Evolutionary conservation across 1,140 invertebrate genomes (phyloP).

Genomic region (Augochlora pura): DNA sequence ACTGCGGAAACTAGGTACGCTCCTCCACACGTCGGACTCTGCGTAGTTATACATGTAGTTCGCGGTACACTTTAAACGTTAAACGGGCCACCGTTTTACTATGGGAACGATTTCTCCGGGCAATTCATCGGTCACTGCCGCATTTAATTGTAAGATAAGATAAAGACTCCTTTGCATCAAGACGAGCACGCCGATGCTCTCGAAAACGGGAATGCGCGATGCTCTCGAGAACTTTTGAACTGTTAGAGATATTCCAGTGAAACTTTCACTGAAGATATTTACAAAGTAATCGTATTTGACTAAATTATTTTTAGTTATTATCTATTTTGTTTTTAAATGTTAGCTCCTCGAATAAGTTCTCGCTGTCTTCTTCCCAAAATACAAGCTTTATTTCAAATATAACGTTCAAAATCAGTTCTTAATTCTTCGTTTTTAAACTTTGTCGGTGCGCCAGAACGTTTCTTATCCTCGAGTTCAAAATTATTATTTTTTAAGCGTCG

Average conservation of each 20-base stretch:
- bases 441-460: too few species aligned
- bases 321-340: too few species aligned
- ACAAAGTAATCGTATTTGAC: too few species aligned
- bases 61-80: conserved; percentile 31
- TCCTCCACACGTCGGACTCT: background rate
- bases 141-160: conserved; percentile 27
- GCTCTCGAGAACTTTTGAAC: background rate
- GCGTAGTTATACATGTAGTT: conserved; percentile 13
- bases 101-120: conserved; percentile 10
- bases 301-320: too few species aligned
- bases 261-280: too few species aligned
- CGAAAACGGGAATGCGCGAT: background rate
- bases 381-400: too few species aligned
- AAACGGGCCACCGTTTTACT: conserved; percentile 34
- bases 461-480: too few species aligned
- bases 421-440: too few species aligned
- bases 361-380: too few species aligned
- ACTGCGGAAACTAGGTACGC: background rate
- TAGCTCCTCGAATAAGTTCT: too few species aligned
- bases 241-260: background rate
- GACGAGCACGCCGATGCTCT: background rate
- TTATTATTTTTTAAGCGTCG: too few species aligned
- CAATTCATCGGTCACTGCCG: background rate
- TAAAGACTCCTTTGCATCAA: conserved; percentile 27
- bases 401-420: too few species aligned